Percentiles rank a stretch among this genome's conserved stretches.
Evolutionary conservation across 2,797 vertebrate species (phyloP).

Genomic region (Pelobates cultripes): DNA sequence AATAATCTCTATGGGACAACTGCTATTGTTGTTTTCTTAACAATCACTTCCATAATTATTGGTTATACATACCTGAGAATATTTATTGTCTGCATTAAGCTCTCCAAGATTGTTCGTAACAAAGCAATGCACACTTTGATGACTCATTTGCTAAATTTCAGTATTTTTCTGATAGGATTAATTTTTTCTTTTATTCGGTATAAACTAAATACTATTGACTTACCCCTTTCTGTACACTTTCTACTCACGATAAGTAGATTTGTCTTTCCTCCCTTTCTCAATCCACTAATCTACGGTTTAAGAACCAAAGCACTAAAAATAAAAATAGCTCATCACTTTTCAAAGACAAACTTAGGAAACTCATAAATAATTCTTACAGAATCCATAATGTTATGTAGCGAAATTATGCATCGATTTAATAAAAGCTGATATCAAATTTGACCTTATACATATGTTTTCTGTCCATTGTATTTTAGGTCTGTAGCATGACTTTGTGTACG

Average conservation of each 20-base stretch:
- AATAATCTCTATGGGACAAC: background rate
- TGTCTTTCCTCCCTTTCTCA: background rate
- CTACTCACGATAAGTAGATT: background rate
- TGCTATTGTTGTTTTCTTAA: background rate
- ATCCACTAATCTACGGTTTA: slow-evolving; percentile 8
- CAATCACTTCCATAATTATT: too few species aligned
- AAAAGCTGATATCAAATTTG: too few species aligned
- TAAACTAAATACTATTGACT: background rate
- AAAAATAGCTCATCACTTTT: background rate
- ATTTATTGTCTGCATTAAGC: slow-evolving; percentile 1
- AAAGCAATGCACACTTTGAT: slow-evolving; percentile 8
- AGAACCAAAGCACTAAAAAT: background rate
- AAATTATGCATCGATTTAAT: too few species aligned
- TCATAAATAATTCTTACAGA: too few species aligned
- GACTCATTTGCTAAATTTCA: background rate
- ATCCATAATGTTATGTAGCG: too few species aligned
- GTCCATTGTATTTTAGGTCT: too few species aligned
- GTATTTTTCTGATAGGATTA: background rate
- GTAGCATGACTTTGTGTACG: too few species aligned
- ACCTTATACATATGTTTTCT: too few species aligned
- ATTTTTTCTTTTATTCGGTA: background rate
- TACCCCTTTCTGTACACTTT: background rate
- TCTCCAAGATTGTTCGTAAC: background rate
- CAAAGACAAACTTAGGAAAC: background rate
- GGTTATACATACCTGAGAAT: slow-evolving; percentile 1